A percentile compares a stretch with the other conserved stretches of the same genome.
phyloP scores from a whole-genome alignment of 2,113 vertebrate species.

The Prolemur simus region DNA sequence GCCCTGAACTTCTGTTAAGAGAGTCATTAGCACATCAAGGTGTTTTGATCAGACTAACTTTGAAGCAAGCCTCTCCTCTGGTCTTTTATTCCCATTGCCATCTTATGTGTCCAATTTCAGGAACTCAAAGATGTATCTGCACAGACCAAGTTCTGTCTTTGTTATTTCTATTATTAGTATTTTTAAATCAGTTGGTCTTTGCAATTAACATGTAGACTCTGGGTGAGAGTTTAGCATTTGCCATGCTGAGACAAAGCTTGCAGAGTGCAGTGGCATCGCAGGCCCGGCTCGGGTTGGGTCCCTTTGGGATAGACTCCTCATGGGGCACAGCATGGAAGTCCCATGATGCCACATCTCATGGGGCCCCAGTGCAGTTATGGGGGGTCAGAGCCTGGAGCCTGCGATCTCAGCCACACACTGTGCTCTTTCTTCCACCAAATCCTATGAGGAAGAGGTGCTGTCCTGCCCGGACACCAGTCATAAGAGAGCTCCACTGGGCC shows the following conservation, averaged over 20 bases:
- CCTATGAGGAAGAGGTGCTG: background rate
- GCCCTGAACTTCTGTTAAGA: background rate
- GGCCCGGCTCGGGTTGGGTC: accelerated
- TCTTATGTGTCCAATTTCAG: background rate
- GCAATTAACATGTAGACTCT: too few species aligned
- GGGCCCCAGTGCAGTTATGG: background rate
- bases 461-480: background rate
- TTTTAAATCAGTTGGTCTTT: background rate
- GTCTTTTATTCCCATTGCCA: background rate
- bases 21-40: background rate
- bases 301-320: background rate
- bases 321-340: background rate
- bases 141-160: background rate
- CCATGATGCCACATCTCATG: background rate
- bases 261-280: background rate
- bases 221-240: background rate
- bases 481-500: background rate
- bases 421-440: too few species aligned
- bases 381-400: background rate
- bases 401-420: background rate
- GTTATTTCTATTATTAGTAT: background rate
- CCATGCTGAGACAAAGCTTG: background rate
- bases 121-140: background rate
- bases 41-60: slow-evolving; percentile 34
- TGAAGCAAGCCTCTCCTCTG: background rate